Evolutionary conservation across 2,113 vertebrate species (phyloP).

Genomic region (Sapayoa aenigma): DNA sequence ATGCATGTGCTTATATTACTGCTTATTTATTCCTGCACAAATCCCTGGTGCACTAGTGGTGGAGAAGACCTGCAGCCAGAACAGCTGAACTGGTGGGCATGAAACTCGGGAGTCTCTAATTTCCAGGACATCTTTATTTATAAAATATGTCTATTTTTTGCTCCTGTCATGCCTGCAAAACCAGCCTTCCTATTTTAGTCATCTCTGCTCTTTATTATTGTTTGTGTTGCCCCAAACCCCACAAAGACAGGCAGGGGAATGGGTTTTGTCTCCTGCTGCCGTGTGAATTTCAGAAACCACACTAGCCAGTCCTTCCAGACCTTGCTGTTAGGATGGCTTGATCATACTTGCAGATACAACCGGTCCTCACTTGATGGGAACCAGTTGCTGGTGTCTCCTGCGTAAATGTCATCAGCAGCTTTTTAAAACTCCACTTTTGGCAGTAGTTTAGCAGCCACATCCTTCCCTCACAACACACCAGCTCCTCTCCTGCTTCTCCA

Average conservation of each 20-base stretch:
- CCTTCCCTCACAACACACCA: neutral
- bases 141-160: conserved; percentile 32
- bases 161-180: neutral
- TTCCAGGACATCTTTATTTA: conserved; percentile 49
- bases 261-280: neutral
- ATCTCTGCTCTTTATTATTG: neutral
- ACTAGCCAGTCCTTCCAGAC: conserved; percentile 2
- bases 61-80: neutral
- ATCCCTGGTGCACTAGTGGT: neutral
- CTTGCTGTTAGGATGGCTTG: neutral
- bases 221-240: neutral
- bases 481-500: neutral
- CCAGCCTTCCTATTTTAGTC: conserved; percentile 12
- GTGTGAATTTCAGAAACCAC: neutral
- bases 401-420: neutral
- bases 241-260: neutral
- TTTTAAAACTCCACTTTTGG: conserved; percentile 18
- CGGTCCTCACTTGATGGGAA: neutral
- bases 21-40: neutral
- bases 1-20: conserved; percentile 16
- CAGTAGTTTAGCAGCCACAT: conserved; percentile 29
- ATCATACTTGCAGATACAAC: conserved; percentile 37
- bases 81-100: conserved; percentile 42
- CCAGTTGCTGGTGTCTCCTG: neutral
- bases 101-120: neutral